A percentile compares a stretch with the other conserved stretches of the same genome.
phyloP scores from a whole-genome alignment of 2,888 invertebrate genomes.

The Sussaba pulchella region DNA sequence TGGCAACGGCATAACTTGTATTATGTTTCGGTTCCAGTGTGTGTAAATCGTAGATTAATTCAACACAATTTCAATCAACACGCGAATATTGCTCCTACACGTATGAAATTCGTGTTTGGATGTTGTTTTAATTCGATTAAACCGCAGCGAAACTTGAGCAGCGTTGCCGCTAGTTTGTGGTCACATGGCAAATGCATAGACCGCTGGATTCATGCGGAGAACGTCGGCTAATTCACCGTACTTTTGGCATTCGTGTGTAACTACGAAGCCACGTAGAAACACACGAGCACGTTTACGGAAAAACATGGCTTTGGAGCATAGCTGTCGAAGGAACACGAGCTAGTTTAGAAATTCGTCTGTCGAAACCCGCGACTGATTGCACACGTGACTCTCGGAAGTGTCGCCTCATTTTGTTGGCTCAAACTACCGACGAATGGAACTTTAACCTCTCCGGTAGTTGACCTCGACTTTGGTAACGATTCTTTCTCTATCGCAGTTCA shows the following conservation, averaged over 20 bases:
- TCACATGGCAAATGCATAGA: slow-evolving; percentile 3
- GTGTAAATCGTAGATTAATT: neutral
- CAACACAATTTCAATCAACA: neutral
- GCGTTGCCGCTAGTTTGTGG: slow-evolving; percentile 3
- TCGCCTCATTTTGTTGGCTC: neutral
- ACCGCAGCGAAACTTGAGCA: neutral
- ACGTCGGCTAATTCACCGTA: slow-evolving; percentile 13
- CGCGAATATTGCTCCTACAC: neutral
- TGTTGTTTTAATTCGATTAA: neutral
- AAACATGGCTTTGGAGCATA: slow-evolving; percentile 2
- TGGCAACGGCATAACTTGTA: neutral
- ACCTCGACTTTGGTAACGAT: neutral
- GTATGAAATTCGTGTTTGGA: neutral
- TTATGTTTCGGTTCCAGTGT: neutral
- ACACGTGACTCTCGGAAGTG: slow-evolving; percentile 14
- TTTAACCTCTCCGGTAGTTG: neutral
- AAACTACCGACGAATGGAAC: neutral
- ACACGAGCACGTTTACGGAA: slow-evolving; percentile 16
- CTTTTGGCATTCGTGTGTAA: slow-evolving; percentile 20
- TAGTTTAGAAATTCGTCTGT: slow-evolving; percentile 8
- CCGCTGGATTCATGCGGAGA: neutral
- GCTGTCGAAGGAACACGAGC: neutral
- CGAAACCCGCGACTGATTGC: slow-evolving; percentile 30
- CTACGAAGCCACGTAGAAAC: slow-evolving; percentile 1
- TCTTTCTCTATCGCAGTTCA: neutral